phyloP scores from a whole-genome alignment of 2,888 invertebrate species.

The Beris morrisii region DNA sequence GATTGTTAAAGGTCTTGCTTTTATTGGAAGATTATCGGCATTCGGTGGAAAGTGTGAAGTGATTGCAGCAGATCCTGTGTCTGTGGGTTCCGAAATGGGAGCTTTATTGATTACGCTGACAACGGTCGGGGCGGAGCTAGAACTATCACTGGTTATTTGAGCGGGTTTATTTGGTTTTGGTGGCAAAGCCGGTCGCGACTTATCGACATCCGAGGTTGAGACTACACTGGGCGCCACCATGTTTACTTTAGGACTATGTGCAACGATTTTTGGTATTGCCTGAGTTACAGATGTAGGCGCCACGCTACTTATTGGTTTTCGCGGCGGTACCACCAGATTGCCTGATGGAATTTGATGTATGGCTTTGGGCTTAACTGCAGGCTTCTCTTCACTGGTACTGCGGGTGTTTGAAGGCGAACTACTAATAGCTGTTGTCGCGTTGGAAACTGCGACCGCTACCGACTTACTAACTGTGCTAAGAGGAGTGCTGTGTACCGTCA shows the following conservation, averaged over 20 bases:
- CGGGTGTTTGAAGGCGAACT: constrained; percentile 39
- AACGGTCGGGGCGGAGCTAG: constrained; percentile 40
- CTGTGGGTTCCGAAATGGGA: constrained; percentile 40
- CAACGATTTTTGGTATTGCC: constrained; percentile 53
- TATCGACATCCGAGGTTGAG: constrained; percentile 58
- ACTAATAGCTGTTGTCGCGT: constrained; percentile 43
- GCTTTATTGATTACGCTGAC: constrained; percentile 44
- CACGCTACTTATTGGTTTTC: constrained; percentile 86
- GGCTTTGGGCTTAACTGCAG: constrained; percentile 55
- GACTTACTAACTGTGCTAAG: constrained; percentile 56
- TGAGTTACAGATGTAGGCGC: constrained; percentile 72
- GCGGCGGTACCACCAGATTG: constrained; percentile 57
- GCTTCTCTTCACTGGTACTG: constrained; percentile 38
- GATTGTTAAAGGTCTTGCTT: constrained; percentile 81
- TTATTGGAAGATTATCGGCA: constrained; percentile 63
- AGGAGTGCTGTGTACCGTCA: constrained; percentile 62
- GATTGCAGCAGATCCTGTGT: constrained; percentile 23
- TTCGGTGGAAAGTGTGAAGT: constrained; percentile 44
- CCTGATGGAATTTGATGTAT: constrained; percentile 46
- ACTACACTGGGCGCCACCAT: constrained; percentile 56
- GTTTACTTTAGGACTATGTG: constrained; percentile 57
- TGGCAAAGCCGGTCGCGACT: constrained; percentile 75
- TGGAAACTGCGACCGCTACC: constrained; percentile 50
- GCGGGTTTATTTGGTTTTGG: constrained; percentile 73
- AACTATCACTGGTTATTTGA: constrained; percentile 42